Percentiles rank a stretch among this genome's conserved stretches.
These are phyloP conservation scores for Athrips mouffetella DNA, from an alignment of 2,888 invertebrate species.

Conservation along the genomic window DNA sequence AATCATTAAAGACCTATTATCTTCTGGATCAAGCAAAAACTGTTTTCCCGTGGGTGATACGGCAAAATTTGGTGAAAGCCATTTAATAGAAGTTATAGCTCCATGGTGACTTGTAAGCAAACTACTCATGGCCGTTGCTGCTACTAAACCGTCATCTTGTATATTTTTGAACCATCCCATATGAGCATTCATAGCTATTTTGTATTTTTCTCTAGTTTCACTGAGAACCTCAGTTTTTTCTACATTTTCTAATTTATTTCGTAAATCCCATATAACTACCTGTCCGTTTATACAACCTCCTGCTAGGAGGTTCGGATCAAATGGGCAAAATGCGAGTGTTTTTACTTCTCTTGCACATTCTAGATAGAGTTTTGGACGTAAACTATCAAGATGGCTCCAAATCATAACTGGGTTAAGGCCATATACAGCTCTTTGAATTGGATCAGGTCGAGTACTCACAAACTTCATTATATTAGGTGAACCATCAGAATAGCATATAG, in stretches of 20 bases:
- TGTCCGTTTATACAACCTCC: constrained; percentile 87
- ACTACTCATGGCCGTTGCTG: constrained; percentile 80
- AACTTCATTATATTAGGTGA: constrained; percentile 70
- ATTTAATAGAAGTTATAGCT: constrained; percentile 81
- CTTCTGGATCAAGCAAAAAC: constrained; percentile 32
- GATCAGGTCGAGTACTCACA: constrained; percentile 57
- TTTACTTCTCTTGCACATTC: constrained; percentile 83
- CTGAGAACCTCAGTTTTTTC: constrained; percentile 81
- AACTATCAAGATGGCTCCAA: constrained; percentile 85
- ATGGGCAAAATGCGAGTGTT: constrained; percentile 82
- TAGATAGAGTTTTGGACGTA: constrained; percentile 83
- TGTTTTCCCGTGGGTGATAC: constrained; percentile 80
- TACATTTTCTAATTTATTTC: constrained; percentile 79
- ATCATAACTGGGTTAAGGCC: constrained; percentile 82
- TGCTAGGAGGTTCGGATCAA: constrained; percentile 82
- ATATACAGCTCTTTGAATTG: constrained; percentile 76
- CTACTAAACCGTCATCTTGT: constrained; percentile 76
- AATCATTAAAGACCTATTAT: constrained; percentile 78
- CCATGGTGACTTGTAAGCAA: constrained; percentile 80
- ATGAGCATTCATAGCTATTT: constrained; percentile 77
- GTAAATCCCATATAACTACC: constrained; percentile 84
- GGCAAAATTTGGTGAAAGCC: constrained; percentile 81
- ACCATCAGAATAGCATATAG: constrained; percentile 81
- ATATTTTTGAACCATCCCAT: constrained; percentile 84
- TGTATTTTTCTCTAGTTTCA: constrained; percentile 80